phyloP scores from a whole-genome alignment of 92 coral and sea anemone genomes.

The Epizoanthus ramosus region DNA sequence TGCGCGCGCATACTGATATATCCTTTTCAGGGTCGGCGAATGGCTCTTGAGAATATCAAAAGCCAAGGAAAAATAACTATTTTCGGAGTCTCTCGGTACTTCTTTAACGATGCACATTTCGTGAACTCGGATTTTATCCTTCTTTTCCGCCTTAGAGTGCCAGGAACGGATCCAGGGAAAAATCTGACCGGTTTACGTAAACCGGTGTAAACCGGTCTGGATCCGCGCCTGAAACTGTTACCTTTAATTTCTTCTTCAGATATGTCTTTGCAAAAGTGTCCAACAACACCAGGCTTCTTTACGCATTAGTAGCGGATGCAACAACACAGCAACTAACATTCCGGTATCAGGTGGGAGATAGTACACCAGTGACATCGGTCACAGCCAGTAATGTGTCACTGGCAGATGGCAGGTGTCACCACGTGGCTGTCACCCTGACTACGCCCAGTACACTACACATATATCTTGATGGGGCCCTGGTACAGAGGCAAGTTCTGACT shows the following conservation, averaged over 20 bases:
- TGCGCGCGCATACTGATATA: too few relatives aligned
- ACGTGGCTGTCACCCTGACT: conserved; percentile 48
- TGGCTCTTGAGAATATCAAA: too few relatives aligned
- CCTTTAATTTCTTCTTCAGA: conserved; percentile 6
- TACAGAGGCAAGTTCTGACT: background rate
- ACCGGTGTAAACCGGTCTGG: too few relatives aligned
- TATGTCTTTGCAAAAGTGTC: conserved; percentile 14
- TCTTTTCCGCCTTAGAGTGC: too few relatives aligned
- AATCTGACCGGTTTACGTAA: too few relatives aligned
- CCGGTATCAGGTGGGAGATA: background rate
- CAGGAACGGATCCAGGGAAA: too few relatives aligned
- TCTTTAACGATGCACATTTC: too few relatives aligned
- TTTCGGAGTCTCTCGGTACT: too few relatives aligned
- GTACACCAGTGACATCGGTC: background rate
- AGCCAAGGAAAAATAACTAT: too few relatives aligned
- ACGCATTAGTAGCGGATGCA: background rate
- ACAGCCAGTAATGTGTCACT: conserved; percentile 32
- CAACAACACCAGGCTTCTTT: conserved; percentile 20
- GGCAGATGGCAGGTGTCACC: conserved; percentile 50
- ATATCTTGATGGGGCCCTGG: conserved; percentile 32
- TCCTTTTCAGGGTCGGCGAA: too few relatives aligned
- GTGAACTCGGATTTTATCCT: too few relatives aligned
- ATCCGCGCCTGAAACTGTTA: too few relatives aligned
- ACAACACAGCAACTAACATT: conserved; percentile 13
- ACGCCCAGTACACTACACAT: conserved; percentile 38